A percentile compares a stretch with the other conserved stretches of the same genome.
These are phyloP conservation scores for Thunnus albacares DNA, from an alignment of 2,797 vertebrate genomes.

Conservation along the genomic window DNA sequence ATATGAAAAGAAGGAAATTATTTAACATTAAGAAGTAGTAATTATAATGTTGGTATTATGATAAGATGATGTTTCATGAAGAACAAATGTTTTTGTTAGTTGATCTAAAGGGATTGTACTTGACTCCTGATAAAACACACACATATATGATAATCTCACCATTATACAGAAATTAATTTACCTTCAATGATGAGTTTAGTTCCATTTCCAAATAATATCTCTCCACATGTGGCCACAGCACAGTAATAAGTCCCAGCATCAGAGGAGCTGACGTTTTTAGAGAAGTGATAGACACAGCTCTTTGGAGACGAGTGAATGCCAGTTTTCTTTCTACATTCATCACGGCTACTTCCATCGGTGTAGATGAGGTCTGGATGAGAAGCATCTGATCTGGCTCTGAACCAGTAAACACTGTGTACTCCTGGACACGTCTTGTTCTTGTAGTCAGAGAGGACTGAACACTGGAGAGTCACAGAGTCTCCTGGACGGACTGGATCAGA, in stretches of 20 bases:
- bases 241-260: slow-evolving; percentile 65
- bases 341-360: neutral
- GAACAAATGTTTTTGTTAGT: no score
- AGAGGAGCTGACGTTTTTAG: slow-evolving; percentile 43
- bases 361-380: slow-evolving; percentile 35
- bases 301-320: neutral
- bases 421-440: slow-evolving; percentile 11
- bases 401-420: slow-evolving; percentile 49
- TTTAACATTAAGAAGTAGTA: neutral
- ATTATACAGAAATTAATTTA: neutral
- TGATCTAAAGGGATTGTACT: no score
- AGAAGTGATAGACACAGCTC: slow-evolving; percentile 50
- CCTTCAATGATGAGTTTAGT: neutral
- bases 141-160: no score
- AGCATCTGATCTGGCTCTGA: slow-evolving; percentile 37
- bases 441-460: slow-evolving; percentile 33
- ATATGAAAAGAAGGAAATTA: neutral
- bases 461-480: slow-evolving; percentile 40
- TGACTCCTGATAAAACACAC: no score
- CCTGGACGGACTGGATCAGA: slow-evolving; percentile 10
- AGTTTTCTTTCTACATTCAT: slow-evolving; percentile 25
- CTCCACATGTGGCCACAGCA: slow-evolving; percentile 64
- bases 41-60: no score
- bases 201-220: slow-evolving; percentile 25
- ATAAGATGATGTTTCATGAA: neutral